Evolutionary conservation across 2,888 invertebrate genomes (phyloP).

Genomic region (Melanostoma scalare): DNA sequence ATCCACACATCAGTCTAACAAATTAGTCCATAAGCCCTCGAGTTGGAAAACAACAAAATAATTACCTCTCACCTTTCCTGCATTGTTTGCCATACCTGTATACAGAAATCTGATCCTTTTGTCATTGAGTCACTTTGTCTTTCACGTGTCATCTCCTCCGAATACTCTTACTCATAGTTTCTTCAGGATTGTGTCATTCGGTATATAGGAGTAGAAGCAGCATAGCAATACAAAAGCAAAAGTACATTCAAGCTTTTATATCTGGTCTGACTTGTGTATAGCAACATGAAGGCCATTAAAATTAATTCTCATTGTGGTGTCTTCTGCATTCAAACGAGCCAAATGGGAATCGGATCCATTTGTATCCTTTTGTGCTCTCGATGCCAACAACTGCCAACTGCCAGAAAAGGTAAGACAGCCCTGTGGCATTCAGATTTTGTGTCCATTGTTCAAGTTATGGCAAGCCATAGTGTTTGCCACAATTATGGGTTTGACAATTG

Average conservation of each 20-base stretch:
- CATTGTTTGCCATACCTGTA: slow-evolving; percentile 7
- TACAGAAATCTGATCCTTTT: slow-evolving; percentile 41
- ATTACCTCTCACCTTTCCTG: slow-evolving; percentile 15
- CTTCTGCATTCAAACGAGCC: slow-evolving; percentile 45
- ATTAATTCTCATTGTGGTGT: slow-evolving; percentile 61
- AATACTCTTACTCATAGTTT: slow-evolving; percentile 9
- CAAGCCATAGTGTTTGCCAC: slow-evolving; percentile 52
- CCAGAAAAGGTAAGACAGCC: slow-evolving; percentile 17
- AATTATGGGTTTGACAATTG: slow-evolving; percentile 56
- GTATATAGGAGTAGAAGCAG: slow-evolving; percentile 1
- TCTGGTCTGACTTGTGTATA: slow-evolving; percentile 37
- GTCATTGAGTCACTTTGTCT: slow-evolving; percentile 32
- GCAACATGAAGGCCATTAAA: slow-evolving; percentile 53
- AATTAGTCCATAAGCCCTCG: too few species aligned
- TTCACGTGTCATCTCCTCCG: slow-evolving; percentile 34
- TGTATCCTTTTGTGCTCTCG: slow-evolving; percentile 43
- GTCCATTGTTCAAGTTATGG: slow-evolving; percentile 42
- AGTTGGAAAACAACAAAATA: slow-evolving; percentile 11
- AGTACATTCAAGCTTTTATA: slow-evolving; percentile 14
- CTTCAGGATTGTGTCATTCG: slow-evolving; percentile 9
- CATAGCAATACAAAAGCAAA: slow-evolving; percentile 2
- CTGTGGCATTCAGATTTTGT: slow-evolving; percentile 43
- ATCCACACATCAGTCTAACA: too few species aligned
- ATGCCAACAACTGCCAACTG: slow-evolving; percentile 24
- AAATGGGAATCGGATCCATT: slow-evolving; percentile 49